phyloP scores from a whole-genome alignment of 2,797 vertebrate species.

The Alauda arvensis region DNA sequence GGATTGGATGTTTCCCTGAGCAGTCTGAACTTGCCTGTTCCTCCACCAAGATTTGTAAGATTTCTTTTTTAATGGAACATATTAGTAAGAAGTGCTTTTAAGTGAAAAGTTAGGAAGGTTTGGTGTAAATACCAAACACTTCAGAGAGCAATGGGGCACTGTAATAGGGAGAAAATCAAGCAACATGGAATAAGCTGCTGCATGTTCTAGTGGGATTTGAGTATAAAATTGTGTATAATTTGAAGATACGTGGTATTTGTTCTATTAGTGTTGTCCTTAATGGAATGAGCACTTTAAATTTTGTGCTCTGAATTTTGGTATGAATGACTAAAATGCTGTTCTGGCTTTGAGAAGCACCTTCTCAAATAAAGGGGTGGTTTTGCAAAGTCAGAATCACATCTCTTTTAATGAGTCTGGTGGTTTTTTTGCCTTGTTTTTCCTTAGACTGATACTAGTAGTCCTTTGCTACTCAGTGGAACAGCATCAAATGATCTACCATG shows the following conservation, averaged over 20 bases:
- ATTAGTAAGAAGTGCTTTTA: background rate
- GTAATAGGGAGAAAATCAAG: background rate
- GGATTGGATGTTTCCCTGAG: conserved; percentile 91
- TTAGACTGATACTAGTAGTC: conserved; percentile 89
- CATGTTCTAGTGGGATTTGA: background rate
- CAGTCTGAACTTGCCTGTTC: conserved; percentile 87
- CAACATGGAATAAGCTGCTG: background rate
- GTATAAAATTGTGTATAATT: background rate
- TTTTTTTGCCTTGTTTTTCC: background rate
- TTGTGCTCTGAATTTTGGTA: background rate
- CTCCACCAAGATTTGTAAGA: conserved; percentile 97
- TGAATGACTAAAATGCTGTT: background rate
- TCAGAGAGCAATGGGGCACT: background rate
- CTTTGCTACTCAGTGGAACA: conserved; percentile 77
- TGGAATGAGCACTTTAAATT: background rate
- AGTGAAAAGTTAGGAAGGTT: background rate
- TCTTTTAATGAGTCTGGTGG: background rate
- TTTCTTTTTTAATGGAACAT: background rate
- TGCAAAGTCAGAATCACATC: background rate
- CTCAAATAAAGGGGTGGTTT: background rate
- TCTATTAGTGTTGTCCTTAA: background rate
- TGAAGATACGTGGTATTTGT: background rate
- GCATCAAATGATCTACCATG: conserved; percentile 81
- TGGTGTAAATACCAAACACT: background rate
- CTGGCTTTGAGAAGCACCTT: background rate